phyloP scores from a whole-genome alignment of 2,113 vertebrate species.

The Upupa epops region DNA sequence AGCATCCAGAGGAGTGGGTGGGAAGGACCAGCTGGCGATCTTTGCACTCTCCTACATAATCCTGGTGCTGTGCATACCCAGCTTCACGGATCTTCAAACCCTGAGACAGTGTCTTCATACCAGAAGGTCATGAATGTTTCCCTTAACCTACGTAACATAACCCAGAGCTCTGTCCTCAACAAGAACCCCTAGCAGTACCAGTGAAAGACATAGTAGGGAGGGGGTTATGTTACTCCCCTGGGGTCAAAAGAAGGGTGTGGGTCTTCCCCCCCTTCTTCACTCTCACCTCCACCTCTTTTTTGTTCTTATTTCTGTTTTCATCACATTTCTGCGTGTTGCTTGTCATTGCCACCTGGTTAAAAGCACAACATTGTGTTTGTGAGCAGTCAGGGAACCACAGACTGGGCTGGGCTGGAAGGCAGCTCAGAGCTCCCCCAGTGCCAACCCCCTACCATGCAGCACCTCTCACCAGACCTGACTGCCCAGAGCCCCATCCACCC shows the following conservation, averaged over 20 bases:
- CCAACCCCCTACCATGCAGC: too few relatives aligned
- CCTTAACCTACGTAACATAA: too few relatives aligned
- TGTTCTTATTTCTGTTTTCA: conserved; percentile 62
- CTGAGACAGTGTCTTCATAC: background rate
- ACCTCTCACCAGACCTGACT: too few relatives aligned
- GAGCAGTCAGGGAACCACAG: rapidly evolving
- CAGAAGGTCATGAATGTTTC: rapidly evolving
- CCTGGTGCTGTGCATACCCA: background rate
- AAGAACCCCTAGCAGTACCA: too few relatives aligned
- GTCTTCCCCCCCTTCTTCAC: background rate
- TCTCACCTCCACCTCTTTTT: conserved; percentile 73
- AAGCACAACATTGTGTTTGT: background rate
- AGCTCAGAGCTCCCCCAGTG: too few relatives aligned
- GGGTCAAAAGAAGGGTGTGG: background rate
- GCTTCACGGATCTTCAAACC: background rate
- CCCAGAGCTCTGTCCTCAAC: rapidly evolving
- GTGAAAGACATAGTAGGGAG: rapidly evolving
- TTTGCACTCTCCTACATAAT: rapidly evolving
- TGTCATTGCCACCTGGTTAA: conserved; percentile 40
- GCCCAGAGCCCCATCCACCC: too few relatives aligned
- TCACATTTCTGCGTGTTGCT: conserved; percentile 35
- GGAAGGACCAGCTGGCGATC: background rate
- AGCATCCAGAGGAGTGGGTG: background rate
- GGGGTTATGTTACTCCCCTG: background rate
- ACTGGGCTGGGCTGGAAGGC: too few relatives aligned